Conservation (phyloP, 2,888 invertebrate species). For the Lithophane semibrunnea region DNA sequence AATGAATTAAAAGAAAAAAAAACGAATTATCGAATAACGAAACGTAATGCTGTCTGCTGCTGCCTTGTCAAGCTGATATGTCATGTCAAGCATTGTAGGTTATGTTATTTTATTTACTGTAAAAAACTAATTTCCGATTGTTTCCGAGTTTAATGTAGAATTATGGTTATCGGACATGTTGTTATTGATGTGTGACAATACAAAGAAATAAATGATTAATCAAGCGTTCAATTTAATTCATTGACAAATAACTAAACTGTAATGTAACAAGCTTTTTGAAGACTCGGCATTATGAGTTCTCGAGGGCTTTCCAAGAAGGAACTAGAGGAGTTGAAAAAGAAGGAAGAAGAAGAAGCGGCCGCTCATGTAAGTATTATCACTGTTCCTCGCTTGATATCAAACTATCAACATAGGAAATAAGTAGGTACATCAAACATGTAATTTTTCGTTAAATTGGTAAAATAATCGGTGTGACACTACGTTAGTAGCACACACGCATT, state of each 20-base stretch:
- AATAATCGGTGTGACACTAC: not conserved
- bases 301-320: slow-evolving; percentile 95
- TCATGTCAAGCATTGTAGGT: slow-evolving; percentile 13
- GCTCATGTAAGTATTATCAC: slow-evolving; percentile 92
- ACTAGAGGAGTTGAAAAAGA: slow-evolving; percentile 95
- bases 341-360: slow-evolving; percentile 97
- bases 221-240: slow-evolving; percentile 11
- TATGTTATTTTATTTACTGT: slow-evolving; percentile 22
- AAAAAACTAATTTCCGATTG: not conserved
- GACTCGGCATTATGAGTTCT: slow-evolving; percentile 90
- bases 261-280: slow-evolving; percentile 10
- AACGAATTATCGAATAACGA: not conserved
- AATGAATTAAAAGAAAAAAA: not conserved
- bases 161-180: not conserved
- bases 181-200: slow-evolving; percentile 3
- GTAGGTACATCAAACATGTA: not conserved
- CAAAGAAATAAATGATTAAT: slow-evolving; percentile 3
- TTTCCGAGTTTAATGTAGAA: not conserved
- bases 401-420: not conserved
- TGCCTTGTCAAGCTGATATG: slow-evolving; percentile 5
- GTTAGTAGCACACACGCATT: not conserved
- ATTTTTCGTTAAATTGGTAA: not conserved
- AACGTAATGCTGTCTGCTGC: not conserved
- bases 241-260: slow-evolving; percentile 7
- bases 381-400: not conserved